A percentile compares a stretch with the other conserved stretches of the same genome.
phyloP scores from a whole-genome alignment of 2,113 vertebrate genomes.

The Nothocercus julius region DNA sequence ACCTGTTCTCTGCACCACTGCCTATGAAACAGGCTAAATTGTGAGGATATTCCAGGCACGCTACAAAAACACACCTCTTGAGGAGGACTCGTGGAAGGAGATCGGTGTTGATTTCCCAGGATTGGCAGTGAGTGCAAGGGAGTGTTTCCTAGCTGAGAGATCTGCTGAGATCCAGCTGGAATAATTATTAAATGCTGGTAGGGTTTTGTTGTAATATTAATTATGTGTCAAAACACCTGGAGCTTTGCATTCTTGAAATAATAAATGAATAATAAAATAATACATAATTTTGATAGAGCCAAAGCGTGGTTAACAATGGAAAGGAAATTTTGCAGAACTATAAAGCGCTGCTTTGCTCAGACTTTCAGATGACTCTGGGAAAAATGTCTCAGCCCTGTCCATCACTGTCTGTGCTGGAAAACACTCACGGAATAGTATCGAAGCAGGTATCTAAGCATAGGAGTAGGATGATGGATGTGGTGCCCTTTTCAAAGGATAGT shows the following conservation, averaged over 20 bases:
- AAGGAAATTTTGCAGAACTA: background rate
- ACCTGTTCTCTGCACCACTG: slow-evolving; percentile 7
- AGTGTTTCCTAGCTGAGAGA: background rate
- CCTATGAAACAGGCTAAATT: background rate
- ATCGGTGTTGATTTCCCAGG: background rate
- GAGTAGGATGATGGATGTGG: slow-evolving; percentile 39
- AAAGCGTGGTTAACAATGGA: background rate
- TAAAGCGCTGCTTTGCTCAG: background rate
- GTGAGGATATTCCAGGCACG: background rate
- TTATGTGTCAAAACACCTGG: slow-evolving; percentile 1
- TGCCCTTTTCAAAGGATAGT: slow-evolving; percentile 54
- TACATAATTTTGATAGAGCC: background rate
- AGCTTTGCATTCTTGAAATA: slow-evolving; percentile 29
- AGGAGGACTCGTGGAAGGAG: background rate
- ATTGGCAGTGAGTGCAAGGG: slow-evolving; percentile 26
- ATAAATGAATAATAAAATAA: background rate
- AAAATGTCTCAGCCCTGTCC: background rate
- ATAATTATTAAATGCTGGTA: slow-evolving; percentile 1
- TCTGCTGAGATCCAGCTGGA: slow-evolving; percentile 26
- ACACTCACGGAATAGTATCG: background rate
- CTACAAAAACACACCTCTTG: slow-evolving; percentile 1
- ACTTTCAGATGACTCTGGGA: background rate
- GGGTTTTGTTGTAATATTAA: slow-evolving; percentile 44
- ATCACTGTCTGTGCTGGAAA: slow-evolving; percentile 19
- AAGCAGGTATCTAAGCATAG: slow-evolving; percentile 37